Conservation (phyloP, 2,888 invertebrate species). For the Malachius bipustulatus region DNA sequence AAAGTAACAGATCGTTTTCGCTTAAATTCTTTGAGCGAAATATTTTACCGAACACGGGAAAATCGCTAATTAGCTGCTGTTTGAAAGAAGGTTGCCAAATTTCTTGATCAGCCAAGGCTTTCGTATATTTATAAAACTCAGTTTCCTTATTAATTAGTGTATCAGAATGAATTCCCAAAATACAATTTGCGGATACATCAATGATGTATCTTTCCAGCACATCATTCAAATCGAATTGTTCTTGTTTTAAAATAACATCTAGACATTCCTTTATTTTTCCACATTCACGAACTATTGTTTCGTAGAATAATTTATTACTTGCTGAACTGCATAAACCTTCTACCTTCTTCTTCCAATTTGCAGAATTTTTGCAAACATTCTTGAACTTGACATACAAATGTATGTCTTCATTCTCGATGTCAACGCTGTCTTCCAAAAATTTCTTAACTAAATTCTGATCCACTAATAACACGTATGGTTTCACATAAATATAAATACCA, state of each 20-base stretch:
- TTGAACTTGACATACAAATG: too few relatives aligned
- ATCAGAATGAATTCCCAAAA: not conserved
- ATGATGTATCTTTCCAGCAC: not conserved
- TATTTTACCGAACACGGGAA: too few relatives aligned
- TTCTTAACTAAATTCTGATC: not conserved
- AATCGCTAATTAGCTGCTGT: not conserved
- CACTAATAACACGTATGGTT: not conserved
- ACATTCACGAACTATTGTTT: too few relatives aligned
- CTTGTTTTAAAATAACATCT: not conserved
- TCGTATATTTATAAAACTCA: not conserved
- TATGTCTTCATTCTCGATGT: too few relatives aligned
- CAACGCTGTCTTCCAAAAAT: not conserved
- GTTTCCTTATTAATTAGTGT: not conserved
- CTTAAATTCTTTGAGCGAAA: not conserved
- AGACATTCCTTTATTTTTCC: conserved; percentile 11
- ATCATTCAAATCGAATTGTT: conserved; percentile 1
- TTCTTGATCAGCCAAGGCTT: not conserved
- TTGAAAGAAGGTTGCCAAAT: not conserved
- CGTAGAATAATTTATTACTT: too few relatives aligned
- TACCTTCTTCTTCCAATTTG: too few relatives aligned
- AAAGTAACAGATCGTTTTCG: not conserved
- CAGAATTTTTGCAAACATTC: too few relatives aligned
- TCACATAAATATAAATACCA: not conserved
- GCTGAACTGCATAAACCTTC: too few relatives aligned
- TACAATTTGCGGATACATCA: not conserved